Conservation (phyloP, 1,140 invertebrate genomes). For the Triops longicaudatus region DNA sequence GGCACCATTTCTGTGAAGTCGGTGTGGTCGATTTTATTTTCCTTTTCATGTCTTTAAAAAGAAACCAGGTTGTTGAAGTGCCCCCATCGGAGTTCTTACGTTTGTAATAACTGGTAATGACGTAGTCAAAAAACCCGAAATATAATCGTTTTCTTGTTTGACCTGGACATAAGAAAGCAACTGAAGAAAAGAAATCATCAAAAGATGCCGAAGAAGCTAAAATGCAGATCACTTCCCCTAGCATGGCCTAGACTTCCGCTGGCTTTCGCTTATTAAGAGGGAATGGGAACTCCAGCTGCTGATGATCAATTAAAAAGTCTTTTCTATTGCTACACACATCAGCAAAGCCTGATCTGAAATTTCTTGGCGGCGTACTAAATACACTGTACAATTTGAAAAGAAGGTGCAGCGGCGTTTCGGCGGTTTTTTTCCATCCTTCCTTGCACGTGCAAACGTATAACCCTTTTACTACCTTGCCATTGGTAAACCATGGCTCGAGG, state of each 20-base stretch:
- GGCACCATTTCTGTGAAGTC: neutral
- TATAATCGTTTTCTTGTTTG: neutral
- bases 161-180: neutral
- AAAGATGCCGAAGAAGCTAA: neutral
- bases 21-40: neutral
- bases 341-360: neutral
- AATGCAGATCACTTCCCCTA: conserved; percentile 3
- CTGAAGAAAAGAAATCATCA: neutral
- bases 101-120: neutral
- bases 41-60: neutral
- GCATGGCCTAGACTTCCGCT: neutral
- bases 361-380: neutral
- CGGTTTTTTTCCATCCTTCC: neutral
- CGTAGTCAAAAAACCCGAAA: conserved; percentile 5
- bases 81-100: neutral
- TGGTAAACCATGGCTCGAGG: neutral
- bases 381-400: neutral
- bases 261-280: neutral
- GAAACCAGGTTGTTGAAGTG: neutral
- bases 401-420: neutral
- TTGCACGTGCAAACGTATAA: conserved; percentile 3
- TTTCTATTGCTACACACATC: neutral
- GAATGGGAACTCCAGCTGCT: neutral
- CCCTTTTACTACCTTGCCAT: conserved; percentile 1
- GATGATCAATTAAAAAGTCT: conserved; percentile 11